Evolutionary conservation across 2,797 vertebrate species (phyloP), one percentile per base, ranked within the genome.

Genomic region (Thunnus albacares): DNA sequence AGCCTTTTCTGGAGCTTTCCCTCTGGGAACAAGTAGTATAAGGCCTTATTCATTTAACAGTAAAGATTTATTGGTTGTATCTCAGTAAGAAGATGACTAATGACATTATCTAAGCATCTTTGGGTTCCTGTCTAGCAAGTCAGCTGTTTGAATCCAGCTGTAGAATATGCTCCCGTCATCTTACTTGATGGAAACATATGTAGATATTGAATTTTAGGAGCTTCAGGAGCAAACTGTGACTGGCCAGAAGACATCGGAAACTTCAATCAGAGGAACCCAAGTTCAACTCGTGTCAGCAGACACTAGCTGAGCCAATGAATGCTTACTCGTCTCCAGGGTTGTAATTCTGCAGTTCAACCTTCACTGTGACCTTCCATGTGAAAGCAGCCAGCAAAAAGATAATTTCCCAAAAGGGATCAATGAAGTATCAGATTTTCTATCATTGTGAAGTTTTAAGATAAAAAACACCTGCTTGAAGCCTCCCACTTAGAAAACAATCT

Each of bases 291-390:
- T 52, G 49, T 64, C 28, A 20, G 38, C 51, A 55, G 38, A 68
- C 26, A 58, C 18, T 51, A 18, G 12, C n/a, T 8, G 28, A 3
- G 30, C 2, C 47, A 20, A 4, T 35, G 24, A 57, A 51, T 53
- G 45, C 56, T 51, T 22, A 11, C 43, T 15, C 22, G 17, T 8
- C 67, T 55, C 11, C 22, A 52, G 58, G 33, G 9, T 71, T 77
- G 45, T 20, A 49, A 20, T 58, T 68, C 3, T 47, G 26, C 22
- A 35, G 22, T 51, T 70, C 38, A 69, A 28, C 69, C 62, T 81
- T 81, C 30, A 56, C 49, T 53, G 57, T 77, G 61, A 75, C 66
- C 45, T 84, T 81, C 49, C 56, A 22, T 77, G 71, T 60, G n/a
- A 70, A 58, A 30, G 53, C 43, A 20, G 47, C n/a, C 55, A 55